Percentiles rank a stretch among this genome's conserved stretches.
phyloP scores from a whole-genome alignment of 2,888 invertebrate species.

The Drosophila sordidula region DNA sequence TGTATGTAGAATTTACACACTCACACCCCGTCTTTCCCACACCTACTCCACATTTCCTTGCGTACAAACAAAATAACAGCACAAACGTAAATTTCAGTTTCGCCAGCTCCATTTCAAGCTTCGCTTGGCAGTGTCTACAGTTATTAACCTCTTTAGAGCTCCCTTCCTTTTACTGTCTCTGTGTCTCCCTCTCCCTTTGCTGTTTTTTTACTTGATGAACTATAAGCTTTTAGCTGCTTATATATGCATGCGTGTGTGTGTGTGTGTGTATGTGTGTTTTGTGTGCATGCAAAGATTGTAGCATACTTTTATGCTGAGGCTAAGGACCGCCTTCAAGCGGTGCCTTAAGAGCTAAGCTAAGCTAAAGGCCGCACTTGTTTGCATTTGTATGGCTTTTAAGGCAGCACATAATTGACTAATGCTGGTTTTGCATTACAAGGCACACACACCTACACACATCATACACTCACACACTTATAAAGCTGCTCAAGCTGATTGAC shows the following conservation, averaged over 20 bases:
- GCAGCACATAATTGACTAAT: slow-evolving; percentile 52
- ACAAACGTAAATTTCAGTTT: slow-evolving; percentile 26
- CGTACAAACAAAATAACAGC: slow-evolving; percentile 16
- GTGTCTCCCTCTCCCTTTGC: slow-evolving; percentile 3
- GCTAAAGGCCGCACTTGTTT: slow-evolving; percentile 50
- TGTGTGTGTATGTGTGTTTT: slow-evolving; percentile 2
- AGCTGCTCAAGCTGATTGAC: slow-evolving; percentile 50
- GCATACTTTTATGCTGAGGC: slow-evolving; percentile 25
- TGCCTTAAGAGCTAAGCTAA: slow-evolving; percentile 47
- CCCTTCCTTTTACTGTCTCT: slow-evolving; percentile 6
- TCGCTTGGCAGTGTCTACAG: slow-evolving; percentile 29
- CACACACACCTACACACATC: slow-evolving; percentile 21
- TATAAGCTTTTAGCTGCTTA: slow-evolving; percentile 44
- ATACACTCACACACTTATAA: slow-evolving; percentile 11
- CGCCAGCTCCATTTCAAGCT: slow-evolving; percentile 28
- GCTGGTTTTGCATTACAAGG: slow-evolving; percentile 57
- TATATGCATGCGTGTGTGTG: slow-evolving; percentile 16
- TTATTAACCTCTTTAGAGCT: slow-evolving; percentile 64
- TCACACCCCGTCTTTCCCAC: not conserved
- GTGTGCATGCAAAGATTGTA: slow-evolving; percentile 36
- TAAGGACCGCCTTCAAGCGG: slow-evolving; percentile 12
- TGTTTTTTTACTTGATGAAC: slow-evolving; percentile 45
- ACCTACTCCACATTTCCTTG: not conserved
- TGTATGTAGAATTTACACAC: not conserved
- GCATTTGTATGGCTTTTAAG: slow-evolving; percentile 52